These are phyloP conservation scores for Philypnodon macrostomus DNA, from an alignment of 2,797 vertebrate genomes.

Conservation along the genomic window DNA sequence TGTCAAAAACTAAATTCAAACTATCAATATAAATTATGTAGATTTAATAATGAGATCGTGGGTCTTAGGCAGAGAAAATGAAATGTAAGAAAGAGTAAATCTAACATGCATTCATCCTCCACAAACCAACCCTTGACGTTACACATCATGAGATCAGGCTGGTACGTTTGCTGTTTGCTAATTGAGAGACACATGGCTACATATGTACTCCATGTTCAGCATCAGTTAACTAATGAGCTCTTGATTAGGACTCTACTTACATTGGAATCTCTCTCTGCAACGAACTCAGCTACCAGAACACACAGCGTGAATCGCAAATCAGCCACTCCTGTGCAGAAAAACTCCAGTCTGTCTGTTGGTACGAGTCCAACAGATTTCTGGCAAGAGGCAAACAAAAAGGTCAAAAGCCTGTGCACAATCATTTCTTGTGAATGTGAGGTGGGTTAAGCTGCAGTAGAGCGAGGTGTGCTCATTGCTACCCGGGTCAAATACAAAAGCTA, in stretches of 20 bases:
- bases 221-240: conserved; percentile 30
- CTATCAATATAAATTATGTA: too few relatives aligned
- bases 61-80: too few relatives aligned
- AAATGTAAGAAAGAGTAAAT: background rate
- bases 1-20: too few relatives aligned
- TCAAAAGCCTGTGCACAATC: conserved; percentile 32
- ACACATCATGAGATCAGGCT: conserved; percentile 7
- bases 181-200: conserved; percentile 5
- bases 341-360: conserved; percentile 30
- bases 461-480: conserved; percentile 21
- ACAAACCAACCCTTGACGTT: conserved; percentile 7
- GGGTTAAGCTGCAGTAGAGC: conserved; percentile 20
- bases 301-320: conserved; percentile 35
- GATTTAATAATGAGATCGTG: too few relatives aligned
- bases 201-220: conserved; percentile 15
- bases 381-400: conserved; percentile 47
- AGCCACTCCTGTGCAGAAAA: conserved; percentile 23
- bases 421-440: conserved; percentile 32
- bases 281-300: conserved; percentile 15
- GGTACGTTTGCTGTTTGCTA: conserved; percentile 4
- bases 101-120: conserved; percentile 6
- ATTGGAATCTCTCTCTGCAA: conserved; percentile 4
- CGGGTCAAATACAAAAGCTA: conserved; percentile 22
- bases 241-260: conserved; percentile 36
- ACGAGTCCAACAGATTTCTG: conserved; percentile 38